A percentile compares a stretch with the other conserved stretches of the same genome.
Evolutionary conservation across 2,888 invertebrate species (phyloP).

Genomic region (Metacarcinus magister): DNA sequence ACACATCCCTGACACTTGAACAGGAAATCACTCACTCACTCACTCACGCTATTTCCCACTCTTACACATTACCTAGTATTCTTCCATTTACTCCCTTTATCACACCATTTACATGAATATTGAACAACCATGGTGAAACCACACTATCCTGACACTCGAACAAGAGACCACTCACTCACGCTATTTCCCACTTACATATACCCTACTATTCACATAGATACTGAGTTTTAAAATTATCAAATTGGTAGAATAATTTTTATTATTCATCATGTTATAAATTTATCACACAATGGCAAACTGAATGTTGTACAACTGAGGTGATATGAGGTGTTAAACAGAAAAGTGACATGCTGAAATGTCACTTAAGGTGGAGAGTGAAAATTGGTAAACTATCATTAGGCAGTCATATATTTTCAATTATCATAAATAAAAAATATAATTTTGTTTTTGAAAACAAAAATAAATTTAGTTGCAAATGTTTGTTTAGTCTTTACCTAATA

Average conservation of each 20-base stretch:
- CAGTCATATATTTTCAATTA: background rate
- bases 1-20: no score
- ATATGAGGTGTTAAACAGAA: background rate
- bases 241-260: background rate
- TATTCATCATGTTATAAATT: background rate
- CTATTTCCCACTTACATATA: no score
- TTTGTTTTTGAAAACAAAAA: background rate
- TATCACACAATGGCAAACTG: background rate
- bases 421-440: background rate
- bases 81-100: no score
- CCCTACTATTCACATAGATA: no score
- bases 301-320: background rate
- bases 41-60: no score
- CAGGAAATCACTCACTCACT: no score
- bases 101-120: no score
- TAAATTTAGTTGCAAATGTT: background rate
- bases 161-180: no score
- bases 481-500: background rate
- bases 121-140: no score
- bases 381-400: constrained; percentile 10
- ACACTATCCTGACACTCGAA: no score
- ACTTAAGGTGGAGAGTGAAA: background rate
- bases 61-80: no score
- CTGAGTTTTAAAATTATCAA: no score
- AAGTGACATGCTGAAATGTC: background rate